Evolutionary conservation across 2,888 invertebrate species (phyloP).

Genomic region (Automeris io): DNA sequence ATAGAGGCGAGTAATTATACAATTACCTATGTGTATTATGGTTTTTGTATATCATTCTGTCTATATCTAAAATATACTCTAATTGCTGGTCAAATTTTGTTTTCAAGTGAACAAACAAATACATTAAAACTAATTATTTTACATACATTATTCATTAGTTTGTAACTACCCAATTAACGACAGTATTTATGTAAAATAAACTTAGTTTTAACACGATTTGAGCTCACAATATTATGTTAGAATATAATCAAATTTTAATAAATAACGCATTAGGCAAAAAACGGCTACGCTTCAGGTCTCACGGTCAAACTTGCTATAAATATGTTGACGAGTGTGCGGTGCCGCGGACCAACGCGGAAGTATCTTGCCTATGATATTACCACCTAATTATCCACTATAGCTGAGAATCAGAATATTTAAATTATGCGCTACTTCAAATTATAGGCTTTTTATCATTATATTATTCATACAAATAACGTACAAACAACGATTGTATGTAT

Average conservation of each 20-base stretch:
- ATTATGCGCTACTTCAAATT: conserved; percentile 32
- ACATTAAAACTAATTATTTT: conserved; percentile 27
- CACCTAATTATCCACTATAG: conserved; percentile 48
- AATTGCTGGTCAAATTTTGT: conserved; percentile 42
- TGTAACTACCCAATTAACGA: too few species aligned
- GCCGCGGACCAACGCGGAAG: conserved; percentile 46
- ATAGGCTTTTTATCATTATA: conserved; percentile 14
- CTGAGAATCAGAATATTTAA: conserved; percentile 36
- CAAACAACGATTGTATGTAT: too few species aligned
- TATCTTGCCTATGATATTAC: conserved; percentile 31
- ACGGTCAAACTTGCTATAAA: conserved; percentile 72
- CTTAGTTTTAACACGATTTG: conserved; percentile 47
- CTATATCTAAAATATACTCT: too few species aligned
- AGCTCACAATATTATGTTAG: conserved; percentile 48
- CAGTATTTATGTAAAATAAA: conserved; percentile 47
- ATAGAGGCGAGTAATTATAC: too few species aligned
- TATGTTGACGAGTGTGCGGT: conserved; percentile 50
- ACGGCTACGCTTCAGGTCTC: conserved; percentile 66
- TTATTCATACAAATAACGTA: background rate
- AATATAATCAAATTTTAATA: conserved; percentile 70
- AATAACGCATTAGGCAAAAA: conserved; percentile 72
- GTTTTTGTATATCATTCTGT: too few species aligned
- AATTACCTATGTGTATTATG: too few species aligned
- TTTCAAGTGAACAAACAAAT: conserved; percentile 42
- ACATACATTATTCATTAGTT: conserved; percentile 49